Evolutionary conservation across 2,888 invertebrate genomes (phyloP), one percentile per base, ranked within the genome.

Genomic region (Seladonia tumulorum): DNA sequence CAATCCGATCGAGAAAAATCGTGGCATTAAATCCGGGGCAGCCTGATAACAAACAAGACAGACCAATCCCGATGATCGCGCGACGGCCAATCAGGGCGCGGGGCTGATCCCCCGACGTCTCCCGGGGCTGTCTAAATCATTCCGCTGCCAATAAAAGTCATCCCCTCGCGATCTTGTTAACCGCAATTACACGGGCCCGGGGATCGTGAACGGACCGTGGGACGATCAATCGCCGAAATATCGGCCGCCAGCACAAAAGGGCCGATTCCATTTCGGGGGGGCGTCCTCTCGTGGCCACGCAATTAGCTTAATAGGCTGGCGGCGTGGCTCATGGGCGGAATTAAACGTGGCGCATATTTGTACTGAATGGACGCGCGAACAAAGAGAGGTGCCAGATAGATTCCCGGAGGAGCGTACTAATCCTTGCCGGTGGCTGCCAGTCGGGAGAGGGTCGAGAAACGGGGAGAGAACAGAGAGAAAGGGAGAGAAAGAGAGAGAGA

Each of bases 261-360:
- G 16, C 45, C 45, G 35, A 39, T 68, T 60, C 57, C 47, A n/a
- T 47, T 47, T 22, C 29, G 22, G 18, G 39, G 39, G 83, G 83
- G 83, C 73, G 70, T 35, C 22, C 18, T 12, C 25, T 12, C 25
- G 22, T 70, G 35, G 45, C 68, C 68, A 57, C 77, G 45, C 85
- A 77, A 77, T 81, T 73, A 73, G 49, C 18, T 57, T 85, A 82
- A 85, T 77, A 60, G 42, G 35, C 66, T 22, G 49, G 35, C 8
- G 7, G 10, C 35, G 63, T 29, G 29, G 63, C 7, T 68, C 63
- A 42, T 76, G 81, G n/a, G 47, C 39, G 74, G 60, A 66, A 89
- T 91, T 88, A 91, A 90, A 88, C 89, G 86, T 87, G 88, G 86
- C 89, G 85, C 82, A 86, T 90, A 89, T 89, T 91, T 89, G 87